Percentiles rank a stretch among this genome's conserved stretches.
These are phyloP conservation scores for Huso huso DNA, from an alignment of 2,797 vertebrate genomes.

Conservation along the genomic window DNA sequence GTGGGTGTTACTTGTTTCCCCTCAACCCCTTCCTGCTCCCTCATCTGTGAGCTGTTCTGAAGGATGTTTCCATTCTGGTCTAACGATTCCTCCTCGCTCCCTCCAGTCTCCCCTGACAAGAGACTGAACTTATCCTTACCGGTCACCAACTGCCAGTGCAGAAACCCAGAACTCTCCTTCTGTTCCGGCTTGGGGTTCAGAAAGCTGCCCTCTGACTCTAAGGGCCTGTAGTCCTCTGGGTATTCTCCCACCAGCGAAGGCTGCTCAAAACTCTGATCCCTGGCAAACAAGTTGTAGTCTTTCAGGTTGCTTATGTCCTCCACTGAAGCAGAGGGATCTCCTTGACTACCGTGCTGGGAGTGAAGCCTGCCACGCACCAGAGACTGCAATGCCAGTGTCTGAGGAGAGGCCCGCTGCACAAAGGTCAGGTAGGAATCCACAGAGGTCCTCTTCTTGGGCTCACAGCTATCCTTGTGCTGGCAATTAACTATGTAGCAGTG, in stretches of 20 bases:
- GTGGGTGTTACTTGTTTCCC: too few relatives aligned
- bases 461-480: slow-evolving; percentile 60
- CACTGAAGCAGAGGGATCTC: slow-evolving; percentile 11
- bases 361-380: slow-evolving; percentile 48
- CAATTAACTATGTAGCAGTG: slow-evolving; percentile 81
- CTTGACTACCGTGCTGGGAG: slow-evolving; percentile 31
- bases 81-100: slow-evolving; percentile 19
- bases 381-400: slow-evolving; percentile 51
- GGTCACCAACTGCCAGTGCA: slow-evolving; percentile 43
- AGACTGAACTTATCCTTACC: slow-evolving; percentile 49
- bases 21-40: too few relatives aligned
- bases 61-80: slow-evolving; percentile 15
- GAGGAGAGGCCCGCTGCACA: slow-evolving; percentile 57
- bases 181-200: slow-evolving; percentile 33
- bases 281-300: slow-evolving; percentile 56
- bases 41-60: slow-evolving; percentile 10
- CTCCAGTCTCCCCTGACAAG: slow-evolving; percentile 38
- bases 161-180: slow-evolving; percentile 32
- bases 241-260: slow-evolving; percentile 47
- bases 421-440: slow-evolving; percentile 70
- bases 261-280: slow-evolving; percentile 43
- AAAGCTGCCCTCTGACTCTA: slow-evolving; percentile 44
- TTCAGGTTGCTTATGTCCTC: slow-evolving; percentile 43
- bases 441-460: slow-evolving; percentile 59
- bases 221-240: slow-evolving; percentile 50